These are phyloP conservation scores for Symphodus melops DNA, from an alignment of 2,113 vertebrate genomes.

Conservation along the genomic window DNA sequence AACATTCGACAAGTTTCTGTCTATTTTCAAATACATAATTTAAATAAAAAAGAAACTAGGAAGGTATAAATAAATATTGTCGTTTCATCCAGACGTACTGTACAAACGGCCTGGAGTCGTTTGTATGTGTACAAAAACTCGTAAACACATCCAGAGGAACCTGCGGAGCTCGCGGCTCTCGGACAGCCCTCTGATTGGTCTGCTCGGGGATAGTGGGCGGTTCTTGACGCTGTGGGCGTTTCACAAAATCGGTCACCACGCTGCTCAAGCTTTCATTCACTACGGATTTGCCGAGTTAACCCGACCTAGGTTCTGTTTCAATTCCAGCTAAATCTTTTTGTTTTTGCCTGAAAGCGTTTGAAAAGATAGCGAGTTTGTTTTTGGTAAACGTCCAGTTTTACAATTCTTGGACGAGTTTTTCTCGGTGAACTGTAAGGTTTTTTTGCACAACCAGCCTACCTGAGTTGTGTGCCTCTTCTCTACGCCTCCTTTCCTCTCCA, in stretches of 20 bases:
- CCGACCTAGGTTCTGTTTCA: background rate
- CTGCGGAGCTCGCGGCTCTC: slow-evolving; percentile 34
- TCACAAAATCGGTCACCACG: slow-evolving; percentile 70
- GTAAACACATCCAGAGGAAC: slow-evolving; percentile 16
- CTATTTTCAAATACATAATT: background rate
- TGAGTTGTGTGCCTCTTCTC: slow-evolving; percentile 43
- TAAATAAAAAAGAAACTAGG: background rate
- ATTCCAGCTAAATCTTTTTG: background rate
- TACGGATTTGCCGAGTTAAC: slow-evolving; percentile 54
- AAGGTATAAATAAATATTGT: background rate
- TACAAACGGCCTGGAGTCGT: background rate
- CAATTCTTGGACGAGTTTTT: slow-evolving; percentile 20
- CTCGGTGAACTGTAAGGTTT: background rate
- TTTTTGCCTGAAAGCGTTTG: background rate
- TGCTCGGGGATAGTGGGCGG: slow-evolving; percentile 14
- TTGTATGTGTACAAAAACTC: background rate
- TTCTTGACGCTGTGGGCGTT: slow-evolving; percentile 41
- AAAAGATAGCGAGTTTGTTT: slow-evolving; percentile 3
- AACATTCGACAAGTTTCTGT: background rate
- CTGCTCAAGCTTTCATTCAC: slow-evolving; percentile 58
- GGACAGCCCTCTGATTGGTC: slow-evolving; percentile 74
- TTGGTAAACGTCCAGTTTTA: background rate
- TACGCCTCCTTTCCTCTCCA: slow-evolving; percentile 57
- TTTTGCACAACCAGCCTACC: slow-evolving; percentile 20
- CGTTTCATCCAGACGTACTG: background rate